Evolutionary conservation across 2,888 invertebrate genomes (phyloP), one percentile per base, ranked within the genome.

Genomic region (Scaptodrosophila latifasciaeformis): DNA sequence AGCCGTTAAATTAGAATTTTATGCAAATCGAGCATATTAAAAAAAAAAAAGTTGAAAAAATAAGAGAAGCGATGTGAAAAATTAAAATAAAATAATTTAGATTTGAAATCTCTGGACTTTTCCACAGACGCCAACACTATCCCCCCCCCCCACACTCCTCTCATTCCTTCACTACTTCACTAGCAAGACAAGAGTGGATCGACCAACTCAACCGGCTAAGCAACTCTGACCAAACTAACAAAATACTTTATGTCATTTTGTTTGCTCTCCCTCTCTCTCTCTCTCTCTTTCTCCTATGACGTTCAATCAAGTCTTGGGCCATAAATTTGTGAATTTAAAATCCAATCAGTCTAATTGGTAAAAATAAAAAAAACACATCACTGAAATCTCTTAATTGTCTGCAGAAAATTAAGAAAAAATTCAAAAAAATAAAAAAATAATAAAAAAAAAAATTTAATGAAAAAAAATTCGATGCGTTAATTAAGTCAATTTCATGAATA

Each of bases 1-100:
- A 65, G 56, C 70, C 65, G 61, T 67, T 76, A 84, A 84, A 83
- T 84, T 83, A 72, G 80, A 82, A 83, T 82, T 83, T 84, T 84
- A 84, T 83, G 84, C 80, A 83, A 83, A 83, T 83, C 57, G 66
- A 64, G 51, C 46, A 46, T 60, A 65, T 70, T 67, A 67, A 59
- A 62, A 57, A 49, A 58, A 24, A 37, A 45, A n/a, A n/a, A n/a
- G n/a, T n/a, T n/a, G n/a, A n/a, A n/a, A n/a, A n/a, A n/a, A n/a
- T n/a, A n/a, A n/a, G 51, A 39, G 49, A n/a, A n/a, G n/a, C n/a
- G n/a, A n/a, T n/a, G n/a, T n/a, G n/a, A n/a, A n/a, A n/a, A n/a
- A n/a, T n/a, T n/a, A n/a, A n/a, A n/a, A n/a, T n/a, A n/a, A n/a
- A n/a, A n/a, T n/a, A n/a, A n/a, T n/a, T n/a, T n/a, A n/a, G n/a